Evolutionary conservation across 2,113 vertebrate species (phyloP).

Genomic region (Clarias macrocephalus): DNA sequence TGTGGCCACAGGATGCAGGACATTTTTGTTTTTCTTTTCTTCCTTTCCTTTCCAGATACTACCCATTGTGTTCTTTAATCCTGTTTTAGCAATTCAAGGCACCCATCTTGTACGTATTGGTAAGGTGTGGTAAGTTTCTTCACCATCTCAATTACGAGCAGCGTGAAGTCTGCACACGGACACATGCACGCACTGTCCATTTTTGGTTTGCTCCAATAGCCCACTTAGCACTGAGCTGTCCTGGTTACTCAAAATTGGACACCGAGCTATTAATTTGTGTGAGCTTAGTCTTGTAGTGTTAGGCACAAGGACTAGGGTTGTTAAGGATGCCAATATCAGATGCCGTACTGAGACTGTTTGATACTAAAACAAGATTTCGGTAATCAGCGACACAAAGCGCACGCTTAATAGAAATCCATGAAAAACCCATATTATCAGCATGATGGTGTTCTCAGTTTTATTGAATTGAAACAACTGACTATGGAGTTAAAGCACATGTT

Average conservation of each 20-base stretch:
- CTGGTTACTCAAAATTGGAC: slow-evolving; percentile 13
- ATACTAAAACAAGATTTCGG: not conserved
- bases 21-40: not conserved
- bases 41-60: not conserved
- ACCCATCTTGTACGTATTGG: not conserved
- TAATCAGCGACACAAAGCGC: not conserved
- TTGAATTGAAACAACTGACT: not conserved
- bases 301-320: not conserved
- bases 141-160: not conserved
- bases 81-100: not conserved
- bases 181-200: not conserved
- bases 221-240: slow-evolving; percentile 7
- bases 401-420: not conserved
- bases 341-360: not conserved
- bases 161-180: not conserved
- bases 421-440: not conserved
- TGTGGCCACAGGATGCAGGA: not conserved
- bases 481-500: not conserved
- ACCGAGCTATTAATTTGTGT: not conserved
- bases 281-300: not conserved
- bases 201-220: slow-evolving; percentile 25
- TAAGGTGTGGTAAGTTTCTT: not conserved
- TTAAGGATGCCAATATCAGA: not conserved
- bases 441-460: not conserved
- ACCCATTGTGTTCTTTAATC: too few relatives aligned